A percentile compares a stretch with the other conserved stretches of the same genome.
Evolutionary conservation across 2,797 vertebrate genomes (phyloP).

Genomic region (Typhlichthys subterraneus): DNA sequence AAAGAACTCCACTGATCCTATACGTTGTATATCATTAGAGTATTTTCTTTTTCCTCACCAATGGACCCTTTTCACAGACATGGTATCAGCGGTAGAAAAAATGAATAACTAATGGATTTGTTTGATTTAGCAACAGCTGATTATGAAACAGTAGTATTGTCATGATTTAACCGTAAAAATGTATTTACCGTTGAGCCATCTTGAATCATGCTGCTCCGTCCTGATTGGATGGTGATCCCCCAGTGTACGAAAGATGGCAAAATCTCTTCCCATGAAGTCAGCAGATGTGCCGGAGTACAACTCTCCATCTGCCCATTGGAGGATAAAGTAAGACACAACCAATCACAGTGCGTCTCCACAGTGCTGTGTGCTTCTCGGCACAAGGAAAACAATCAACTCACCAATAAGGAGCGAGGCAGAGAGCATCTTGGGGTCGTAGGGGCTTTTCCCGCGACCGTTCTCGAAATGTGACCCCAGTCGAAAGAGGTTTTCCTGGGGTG

Average conservation of each 20-base stretch:
- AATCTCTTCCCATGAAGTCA: slow-evolving; percentile 97
- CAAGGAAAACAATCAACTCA: slow-evolving; percentile 64
- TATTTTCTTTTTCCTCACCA: too few relatives aligned
- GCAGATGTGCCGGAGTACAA: slow-evolving; percentile 94
- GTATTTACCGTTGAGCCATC: slow-evolving; percentile 91
- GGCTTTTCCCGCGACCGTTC: slow-evolving; percentile 95
- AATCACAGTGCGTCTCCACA: background rate
- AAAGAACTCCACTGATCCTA: background rate
- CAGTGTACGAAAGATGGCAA: slow-evolving; percentile 94
- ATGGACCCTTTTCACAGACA: too few relatives aligned
- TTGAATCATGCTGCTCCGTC: slow-evolving; percentile 94
- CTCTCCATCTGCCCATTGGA: slow-evolving; percentile 85
- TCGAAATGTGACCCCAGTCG: slow-evolving; percentile 89
- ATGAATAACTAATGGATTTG: too few relatives aligned
- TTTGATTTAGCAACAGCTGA: too few relatives aligned
- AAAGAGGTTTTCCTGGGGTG: slow-evolving; percentile 89
- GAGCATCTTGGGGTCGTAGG: slow-evolving; percentile 92
- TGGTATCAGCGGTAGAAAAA: too few relatives aligned
- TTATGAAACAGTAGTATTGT: too few relatives aligned
- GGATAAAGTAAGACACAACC: slow-evolving; percentile 34
- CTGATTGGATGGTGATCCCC: slow-evolving; percentile 94
- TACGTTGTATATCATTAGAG: background rate
- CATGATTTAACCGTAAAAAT: background rate
- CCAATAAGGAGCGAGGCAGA: slow-evolving; percentile 93
- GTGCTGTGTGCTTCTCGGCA: slow-evolving; percentile 34